A percentile compares a stretch with the other conserved stretches of the same genome.
These are phyloP conservation scores for Scaptomyza graminum DNA, from an alignment of 1,140 invertebrate genomes.

Conservation along the genomic window DNA sequence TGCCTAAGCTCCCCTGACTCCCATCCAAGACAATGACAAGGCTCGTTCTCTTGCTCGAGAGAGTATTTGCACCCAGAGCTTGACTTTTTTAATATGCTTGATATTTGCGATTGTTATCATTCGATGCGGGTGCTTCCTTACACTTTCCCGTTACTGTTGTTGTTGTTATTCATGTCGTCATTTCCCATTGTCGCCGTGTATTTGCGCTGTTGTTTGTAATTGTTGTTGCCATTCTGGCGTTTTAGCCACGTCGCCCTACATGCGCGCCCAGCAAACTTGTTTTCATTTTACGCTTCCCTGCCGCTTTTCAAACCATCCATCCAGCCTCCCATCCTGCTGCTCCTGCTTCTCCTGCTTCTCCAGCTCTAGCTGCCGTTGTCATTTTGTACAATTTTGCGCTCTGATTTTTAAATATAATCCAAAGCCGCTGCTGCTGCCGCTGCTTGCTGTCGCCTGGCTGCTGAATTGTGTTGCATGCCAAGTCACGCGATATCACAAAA, in stretches of 20 bases:
- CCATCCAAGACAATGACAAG: slow-evolving; percentile 52
- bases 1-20: slow-evolving; percentile 59
- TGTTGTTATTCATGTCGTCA: slow-evolving; percentile 81
- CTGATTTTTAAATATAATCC: slow-evolving; percentile 83
- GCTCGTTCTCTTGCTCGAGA: slow-evolving; percentile 2
- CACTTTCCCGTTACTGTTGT: no score
- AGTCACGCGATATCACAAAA: slow-evolving; percentile 81
- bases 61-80: slow-evolving; percentile 72
- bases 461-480: slow-evolving; percentile 65
- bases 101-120: slow-evolving; percentile 78
- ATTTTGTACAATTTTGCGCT: slow-evolving; percentile 82
- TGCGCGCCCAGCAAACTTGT: slow-evolving; percentile 76
- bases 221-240: slow-evolving; percentile 79
- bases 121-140: slow-evolving; percentile 55
- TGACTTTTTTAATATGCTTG: slow-evolving; percentile 81
- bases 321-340: no score
- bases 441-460: slow-evolving; percentile 34
- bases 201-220: slow-evolving; percentile 59
- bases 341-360: neutral
- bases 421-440: slow-evolving; percentile 46
- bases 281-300: slow-evolving; percentile 81
- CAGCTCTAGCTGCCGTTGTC: slow-evolving; percentile 54
- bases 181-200: slow-evolving; percentile 70
- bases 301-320: slow-evolving; percentile 64
- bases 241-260: slow-evolving; percentile 66